Base-by-base conservation (phyloP, 2,797 vertebrate genomes). In the Ceryle rudis region DNA sequence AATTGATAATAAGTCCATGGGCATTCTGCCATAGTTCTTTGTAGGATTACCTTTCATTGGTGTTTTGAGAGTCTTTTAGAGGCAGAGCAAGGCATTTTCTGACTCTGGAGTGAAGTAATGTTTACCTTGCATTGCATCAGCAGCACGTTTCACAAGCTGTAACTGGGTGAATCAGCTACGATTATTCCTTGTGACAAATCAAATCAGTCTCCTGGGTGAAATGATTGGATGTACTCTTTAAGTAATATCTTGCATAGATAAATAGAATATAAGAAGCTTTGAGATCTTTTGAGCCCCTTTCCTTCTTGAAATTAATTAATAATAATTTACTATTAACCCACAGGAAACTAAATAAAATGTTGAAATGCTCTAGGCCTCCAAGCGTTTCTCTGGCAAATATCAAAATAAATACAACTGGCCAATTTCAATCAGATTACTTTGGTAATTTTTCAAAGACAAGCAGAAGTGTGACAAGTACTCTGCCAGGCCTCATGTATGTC, bases 361-460 rank as follows among this genome's bases (percentile, higher is more conserved):
- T 82, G 47, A 87, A 94, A 90, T 57, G 2, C 23, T 28, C 44
- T 39, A 74, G 94, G 31, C n/a, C 26, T 92, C 22, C 73, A 83
- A 92, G 91, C 47, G 75, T 58, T 20, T 78, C 49, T 72, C 90
- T 75, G 77, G 57, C 35, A 97, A 96, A 88, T 14, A 70, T 33
- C 51, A 91, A 95, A 85, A 94, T 55, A 96, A 69, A 78, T 57
- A 79, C 39, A 94, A 96, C 52, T 42, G 39, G 57, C 66, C 85
- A 75, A 82, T 96, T 90, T 82, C 57, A 91, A 84, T 78, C 61
- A 94, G 39, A 94, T 86, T 90, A 93, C 66, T 95, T 81, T 95
- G 84, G 86, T 78, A 96, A 57, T 92, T 81, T 97, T 96, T 97
- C 91, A 97, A 92, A 93, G 81, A 82, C 44, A 73, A 44, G 58